These are phyloP conservation scores for Procapra przewalskii DNA, from an alignment of 2,113 vertebrate species.

Conservation along the genomic window DNA sequence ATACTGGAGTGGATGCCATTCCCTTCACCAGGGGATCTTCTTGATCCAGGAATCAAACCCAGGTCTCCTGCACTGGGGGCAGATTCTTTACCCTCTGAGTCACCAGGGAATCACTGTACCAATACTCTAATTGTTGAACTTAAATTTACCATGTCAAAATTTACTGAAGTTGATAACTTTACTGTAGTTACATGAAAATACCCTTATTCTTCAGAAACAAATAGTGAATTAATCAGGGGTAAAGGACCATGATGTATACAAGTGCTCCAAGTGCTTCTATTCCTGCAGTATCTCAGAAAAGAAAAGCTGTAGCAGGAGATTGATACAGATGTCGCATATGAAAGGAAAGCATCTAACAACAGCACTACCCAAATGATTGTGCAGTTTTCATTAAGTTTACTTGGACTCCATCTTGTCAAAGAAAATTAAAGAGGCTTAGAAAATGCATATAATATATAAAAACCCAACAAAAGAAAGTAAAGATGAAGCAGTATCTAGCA, in stretches of 20 bases:
- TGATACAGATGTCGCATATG: background rate
- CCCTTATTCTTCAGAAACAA: background rate
- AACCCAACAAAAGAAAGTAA: background rate
- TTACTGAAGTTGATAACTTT: background rate
- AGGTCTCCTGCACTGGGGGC: background rate
- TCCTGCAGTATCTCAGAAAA: background rate
- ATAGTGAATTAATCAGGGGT: background rate
- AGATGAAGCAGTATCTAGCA: background rate
- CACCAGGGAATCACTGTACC: background rate
- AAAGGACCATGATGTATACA: background rate
- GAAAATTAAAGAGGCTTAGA: background rate
- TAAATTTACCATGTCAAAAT: conserved; percentile 12
- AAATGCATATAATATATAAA: background rate
- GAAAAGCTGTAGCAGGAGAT: background rate
- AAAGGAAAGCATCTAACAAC: background rate
- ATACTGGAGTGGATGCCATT: background rate
- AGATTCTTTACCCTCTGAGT: background rate
- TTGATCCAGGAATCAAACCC: background rate
- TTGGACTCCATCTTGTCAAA: background rate
- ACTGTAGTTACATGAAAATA: background rate
- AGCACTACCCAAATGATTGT: background rate
- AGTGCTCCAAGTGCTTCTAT: background rate
- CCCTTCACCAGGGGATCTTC: background rate
- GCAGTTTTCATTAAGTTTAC: background rate
- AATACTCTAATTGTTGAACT: background rate